phyloP scores from a whole-genome alignment of 92 coral and sea anemone species.

The Parazoanthus swiftii region DNA sequence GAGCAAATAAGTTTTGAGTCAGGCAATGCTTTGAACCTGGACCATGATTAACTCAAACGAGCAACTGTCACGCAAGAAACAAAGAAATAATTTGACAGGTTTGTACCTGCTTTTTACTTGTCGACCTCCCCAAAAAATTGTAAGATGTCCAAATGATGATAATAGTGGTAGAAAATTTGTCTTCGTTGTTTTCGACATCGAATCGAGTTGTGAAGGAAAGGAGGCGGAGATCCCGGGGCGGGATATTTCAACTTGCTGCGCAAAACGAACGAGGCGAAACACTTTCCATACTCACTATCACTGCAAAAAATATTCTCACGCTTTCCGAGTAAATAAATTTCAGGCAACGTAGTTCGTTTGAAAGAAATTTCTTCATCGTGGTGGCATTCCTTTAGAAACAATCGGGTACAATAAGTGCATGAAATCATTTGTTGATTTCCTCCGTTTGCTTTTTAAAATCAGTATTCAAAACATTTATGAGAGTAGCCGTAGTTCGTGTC shows the following conservation, averaged over 20 bases:
- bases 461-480: too few relatives aligned
- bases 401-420: constrained; percentile 34
- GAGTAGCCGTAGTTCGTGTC: too few relatives aligned
- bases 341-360: constrained; percentile 37
- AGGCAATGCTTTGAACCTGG: neutral
- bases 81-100: constrained; percentile 36
- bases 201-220: constrained; percentile 24
- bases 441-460: too few relatives aligned
- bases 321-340: constrained; percentile 39
- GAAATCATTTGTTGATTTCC: constrained; percentile 37
- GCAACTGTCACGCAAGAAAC: constrained; percentile 26
- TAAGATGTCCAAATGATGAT: constrained; percentile 26
- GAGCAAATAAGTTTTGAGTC: neutral
- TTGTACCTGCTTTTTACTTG: constrained; percentile 36
- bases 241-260: constrained; percentile 18
- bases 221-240: neutral
- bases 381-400: constrained; percentile 31
- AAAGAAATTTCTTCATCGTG: constrained; percentile 36
- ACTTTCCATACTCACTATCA: neutral
- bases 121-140: constrained; percentile 21
- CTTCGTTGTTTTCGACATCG: constrained; percentile 17
- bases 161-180: neutral
- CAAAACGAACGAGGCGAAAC: constrained; percentile 29
- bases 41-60: constrained; percentile 1
- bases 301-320: constrained; percentile 29